Evolutionary conservation across 1,140 invertebrate genomes (phyloP).

Genomic region (Drosophila subpulchrella): DNA sequence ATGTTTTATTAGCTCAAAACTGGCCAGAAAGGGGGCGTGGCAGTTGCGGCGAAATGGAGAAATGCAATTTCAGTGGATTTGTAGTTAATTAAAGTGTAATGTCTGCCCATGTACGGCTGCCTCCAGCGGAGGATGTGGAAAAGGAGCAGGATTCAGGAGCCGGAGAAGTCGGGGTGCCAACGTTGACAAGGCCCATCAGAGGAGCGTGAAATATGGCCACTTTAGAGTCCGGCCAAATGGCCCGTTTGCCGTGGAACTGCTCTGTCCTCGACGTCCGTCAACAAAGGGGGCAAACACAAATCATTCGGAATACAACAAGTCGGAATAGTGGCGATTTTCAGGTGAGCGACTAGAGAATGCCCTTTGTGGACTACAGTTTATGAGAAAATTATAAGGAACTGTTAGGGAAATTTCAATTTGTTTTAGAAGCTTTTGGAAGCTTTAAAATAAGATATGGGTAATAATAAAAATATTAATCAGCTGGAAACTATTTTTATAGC

Average conservation of each 20-base stretch:
- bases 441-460: too few species aligned
- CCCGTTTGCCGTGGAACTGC: slow-evolving; percentile 28
- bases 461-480: too few species aligned
- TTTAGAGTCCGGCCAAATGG: slow-evolving; percentile 56
- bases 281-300: slow-evolving; percentile 54
- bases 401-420: too few species aligned
- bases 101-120: slow-evolving; percentile 14
- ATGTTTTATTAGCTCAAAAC: slow-evolving; percentile 63
- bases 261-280: slow-evolving; percentile 37
- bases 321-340: slow-evolving; percentile 4
- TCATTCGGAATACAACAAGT: slow-evolving; percentile 41
- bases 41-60: not conserved
- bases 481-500: too few species aligned
- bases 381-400: not conserved
- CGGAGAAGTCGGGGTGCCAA: slow-evolving; percentile 4
- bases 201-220: slow-evolving; percentile 62
- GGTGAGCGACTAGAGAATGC: not conserved
- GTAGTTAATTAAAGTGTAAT: slow-evolving; percentile 71
- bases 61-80: slow-evolving; percentile 56
- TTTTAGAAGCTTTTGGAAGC: too few species aligned
- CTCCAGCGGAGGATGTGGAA: not conserved
- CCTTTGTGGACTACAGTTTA: not conserved
- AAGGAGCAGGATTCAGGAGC: not conserved
- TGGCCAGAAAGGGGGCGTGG: not conserved
- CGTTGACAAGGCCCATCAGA: slow-evolving; percentile 70